phyloP scores from a whole-genome alignment of 64 coral and sea anemone species.

The Porites australiensis region DNA sequence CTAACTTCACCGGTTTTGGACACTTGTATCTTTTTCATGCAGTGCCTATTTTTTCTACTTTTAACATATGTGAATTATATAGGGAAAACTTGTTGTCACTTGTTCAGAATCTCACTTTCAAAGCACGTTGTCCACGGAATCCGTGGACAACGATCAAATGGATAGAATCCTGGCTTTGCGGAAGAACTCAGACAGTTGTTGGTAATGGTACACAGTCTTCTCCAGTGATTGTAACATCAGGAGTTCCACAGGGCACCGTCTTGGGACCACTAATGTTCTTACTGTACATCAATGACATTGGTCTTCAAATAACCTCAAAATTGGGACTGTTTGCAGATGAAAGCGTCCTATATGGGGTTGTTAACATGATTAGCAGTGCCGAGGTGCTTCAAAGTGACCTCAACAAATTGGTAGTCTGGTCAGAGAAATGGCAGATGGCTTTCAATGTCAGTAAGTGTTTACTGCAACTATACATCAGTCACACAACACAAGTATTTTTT shows the following conservation, averaged over 20 bases:
- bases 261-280: conserved; percentile 36
- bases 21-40: no score
- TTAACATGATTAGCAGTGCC: not conserved
- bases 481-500: no score
- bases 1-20: no score
- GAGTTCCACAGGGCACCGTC: conserved; percentile 32
- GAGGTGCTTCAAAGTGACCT: not conserved
- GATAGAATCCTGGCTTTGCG: not conserved
- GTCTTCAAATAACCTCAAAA: not conserved
- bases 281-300: conserved; percentile 45
- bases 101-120: no score
- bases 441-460: no score
- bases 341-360: not conserved
- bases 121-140: not conserved
- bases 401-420: no score
- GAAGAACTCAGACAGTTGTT: conserved; percentile 1
- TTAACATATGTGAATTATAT: no score
- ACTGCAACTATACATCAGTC: no score
- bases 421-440: no score
- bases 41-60: no score
- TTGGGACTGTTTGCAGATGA: conserved; percentile 31
- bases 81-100: no score
- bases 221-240: conserved; percentile 26
- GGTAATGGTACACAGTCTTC: not conserved
- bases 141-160: not conserved